Conservation (phyloP, 2,888 invertebrate genomes). For the Tipula helvola region DNA sequence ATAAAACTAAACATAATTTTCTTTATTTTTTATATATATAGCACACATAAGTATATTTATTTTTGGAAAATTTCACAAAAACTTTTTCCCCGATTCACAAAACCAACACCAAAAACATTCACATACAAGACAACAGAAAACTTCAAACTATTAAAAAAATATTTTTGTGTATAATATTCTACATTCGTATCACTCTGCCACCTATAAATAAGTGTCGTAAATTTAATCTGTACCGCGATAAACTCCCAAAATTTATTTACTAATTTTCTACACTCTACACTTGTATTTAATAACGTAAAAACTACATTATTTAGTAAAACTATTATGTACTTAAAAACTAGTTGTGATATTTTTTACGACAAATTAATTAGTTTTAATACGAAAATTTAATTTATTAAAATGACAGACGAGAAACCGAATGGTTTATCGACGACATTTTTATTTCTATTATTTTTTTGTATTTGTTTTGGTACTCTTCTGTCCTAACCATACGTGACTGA, state of each 20-base stretch:
- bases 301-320: background rate
- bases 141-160: background rate
- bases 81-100: background rate
- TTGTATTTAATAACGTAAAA: background rate
- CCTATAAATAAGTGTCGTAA: background rate
- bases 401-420: background rate
- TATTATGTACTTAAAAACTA: background rate
- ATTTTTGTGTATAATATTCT: background rate
- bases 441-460: background rate
- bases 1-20: background rate
- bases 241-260: background rate
- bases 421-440: background rate
- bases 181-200: background rate
- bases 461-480: background rate
- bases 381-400: background rate
- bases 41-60: background rate
- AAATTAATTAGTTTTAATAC: background rate
- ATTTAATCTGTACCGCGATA: background rate
- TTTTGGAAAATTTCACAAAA: background rate
- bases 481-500: background rate
- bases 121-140: background rate
- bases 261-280: background rate
- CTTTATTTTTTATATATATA: background rate
- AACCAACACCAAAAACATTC: background rate
- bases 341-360: background rate